Conservation (phyloP, 2,797 vertebrate genomes). For the Heteromormyrus szaboi region DNA sequence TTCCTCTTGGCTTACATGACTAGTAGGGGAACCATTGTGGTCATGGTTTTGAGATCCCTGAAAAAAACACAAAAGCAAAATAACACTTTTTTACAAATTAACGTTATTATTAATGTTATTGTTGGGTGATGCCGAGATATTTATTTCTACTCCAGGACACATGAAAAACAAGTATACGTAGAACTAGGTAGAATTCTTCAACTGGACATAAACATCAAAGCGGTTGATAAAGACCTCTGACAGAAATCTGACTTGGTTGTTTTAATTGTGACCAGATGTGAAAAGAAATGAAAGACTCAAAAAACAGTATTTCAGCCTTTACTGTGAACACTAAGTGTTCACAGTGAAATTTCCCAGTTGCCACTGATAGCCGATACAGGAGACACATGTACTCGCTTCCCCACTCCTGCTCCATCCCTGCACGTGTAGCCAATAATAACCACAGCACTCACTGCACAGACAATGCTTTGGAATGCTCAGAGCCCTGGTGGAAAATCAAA, state of each 20-base stretch:
- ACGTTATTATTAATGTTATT: not conserved
- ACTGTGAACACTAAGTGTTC: not conserved
- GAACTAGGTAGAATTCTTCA: not conserved
- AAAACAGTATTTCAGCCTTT: constrained; percentile 13
- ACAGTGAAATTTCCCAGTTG: constrained; percentile 12
- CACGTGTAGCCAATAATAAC: constrained; percentile 36
- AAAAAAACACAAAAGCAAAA: constrained; percentile 22
- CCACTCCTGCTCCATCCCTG: constrained; percentile 8
- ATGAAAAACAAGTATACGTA: not conserved
- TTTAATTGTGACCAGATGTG: constrained; percentile 23
- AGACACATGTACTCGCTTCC: constrained; percentile 17
- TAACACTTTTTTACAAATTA: not conserved
- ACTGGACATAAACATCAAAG: constrained; percentile 22
- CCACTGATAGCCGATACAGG: constrained; percentile 6
- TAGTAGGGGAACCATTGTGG: constrained; percentile 40
- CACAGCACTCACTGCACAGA: constrained; percentile 23
- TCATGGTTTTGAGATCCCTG: constrained; percentile 60
- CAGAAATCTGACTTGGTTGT: constrained; percentile 3
- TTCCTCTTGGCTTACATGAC: constrained; percentile 59
- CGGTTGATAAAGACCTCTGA: constrained; percentile 18
- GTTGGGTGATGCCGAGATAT: not conserved
- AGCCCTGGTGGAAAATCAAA: constrained; percentile 43
- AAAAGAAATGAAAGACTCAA: constrained; percentile 12
- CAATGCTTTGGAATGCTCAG: constrained; percentile 41
- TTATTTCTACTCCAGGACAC: not conserved